Evolutionary conservation across 1,140 invertebrate species (phyloP), one percentile per base, ranked within the genome.

Genomic region (Cheumatopsyche charites): DNA sequence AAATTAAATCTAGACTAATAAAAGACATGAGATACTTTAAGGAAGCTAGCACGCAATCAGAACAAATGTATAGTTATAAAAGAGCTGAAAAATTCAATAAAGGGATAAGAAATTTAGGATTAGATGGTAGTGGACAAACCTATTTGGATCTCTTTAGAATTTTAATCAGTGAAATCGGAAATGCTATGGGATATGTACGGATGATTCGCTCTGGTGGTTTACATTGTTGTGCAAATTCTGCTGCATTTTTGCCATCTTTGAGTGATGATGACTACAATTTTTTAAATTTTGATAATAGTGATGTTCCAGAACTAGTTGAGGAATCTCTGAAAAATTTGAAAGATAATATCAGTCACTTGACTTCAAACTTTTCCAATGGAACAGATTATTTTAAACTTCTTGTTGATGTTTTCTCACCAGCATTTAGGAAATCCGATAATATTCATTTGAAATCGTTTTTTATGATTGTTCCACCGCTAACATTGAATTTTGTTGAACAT

Each of bases 311-410:
- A 25, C 87, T 88, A 55, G 89, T 89, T 15, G 81, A 88, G 78
- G 80, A 87, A 67, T 89, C 93, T 1, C 90, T 90, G 1, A 86
- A 88, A 76, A 90, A 89, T 75, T 83, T 98, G 21, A 91, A 96
- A 77, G 84, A 88, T 55, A 90, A 94, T 49, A 88, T 98, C 55
- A 86, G 86, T 36, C 92, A 90, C 81, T 84, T 97, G 26, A 88
- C 90, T 19, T 89, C 91, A 13, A 96, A 96, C 79, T 96, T 97
- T 79, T 92, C 93, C 36, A 94, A 97, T 79, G 93, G 94, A 21
- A 97, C 94, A 5, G 94, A 98, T 81, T 98, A 98, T 83, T 98
- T 99, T 79, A 94, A 95, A 87, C 85, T 99, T 41, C 85, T 99
- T 3, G 90, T 98, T 5, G 91, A 96, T 79, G 96, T 97, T 5